Percentiles rank a stretch among this genome's conserved stretches.
Evolutionary conservation across 2,113 vertebrate genomes (phyloP).

Genomic region (Chlamydotis undulata): DNA sequence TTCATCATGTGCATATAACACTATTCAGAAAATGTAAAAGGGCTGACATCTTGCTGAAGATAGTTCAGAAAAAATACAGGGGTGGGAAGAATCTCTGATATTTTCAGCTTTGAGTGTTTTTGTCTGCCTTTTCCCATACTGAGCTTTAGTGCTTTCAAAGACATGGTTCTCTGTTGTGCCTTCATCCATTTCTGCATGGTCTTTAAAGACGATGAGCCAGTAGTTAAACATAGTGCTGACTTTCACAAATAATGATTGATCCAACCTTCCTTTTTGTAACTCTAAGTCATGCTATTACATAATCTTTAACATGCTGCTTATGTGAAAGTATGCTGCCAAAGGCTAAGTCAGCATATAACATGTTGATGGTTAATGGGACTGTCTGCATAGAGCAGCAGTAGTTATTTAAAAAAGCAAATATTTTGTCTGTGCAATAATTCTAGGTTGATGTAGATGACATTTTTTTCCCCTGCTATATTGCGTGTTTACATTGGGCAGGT

Average conservation of each 20-base stretch:
- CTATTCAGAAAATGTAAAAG: background rate
- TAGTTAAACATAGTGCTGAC: background rate
- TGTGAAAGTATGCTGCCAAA: background rate
- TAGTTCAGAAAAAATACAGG: background rate
- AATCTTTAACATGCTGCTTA: background rate
- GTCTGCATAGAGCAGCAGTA: background rate
- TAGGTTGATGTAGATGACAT: background rate
- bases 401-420: background rate
- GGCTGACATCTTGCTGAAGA: background rate
- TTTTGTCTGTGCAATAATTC: background rate
- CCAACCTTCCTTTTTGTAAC: background rate
- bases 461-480: background rate
- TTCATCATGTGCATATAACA: background rate
- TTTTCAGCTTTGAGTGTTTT: background rate
- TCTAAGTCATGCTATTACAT: background rate
- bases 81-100: background rate
- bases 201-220: background rate
- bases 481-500: background rate
- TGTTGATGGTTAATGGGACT: background rate
- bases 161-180: background rate
- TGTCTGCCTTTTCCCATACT: background rate
- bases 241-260: background rate
- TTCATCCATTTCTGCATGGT: background rate
- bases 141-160: background rate
- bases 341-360: background rate